A percentile compares a stretch with the other conserved stretches of the same genome.
phyloP scores from a whole-genome alignment of 2,888 invertebrate species.

The Pseudococcus longispinus region DNA sequence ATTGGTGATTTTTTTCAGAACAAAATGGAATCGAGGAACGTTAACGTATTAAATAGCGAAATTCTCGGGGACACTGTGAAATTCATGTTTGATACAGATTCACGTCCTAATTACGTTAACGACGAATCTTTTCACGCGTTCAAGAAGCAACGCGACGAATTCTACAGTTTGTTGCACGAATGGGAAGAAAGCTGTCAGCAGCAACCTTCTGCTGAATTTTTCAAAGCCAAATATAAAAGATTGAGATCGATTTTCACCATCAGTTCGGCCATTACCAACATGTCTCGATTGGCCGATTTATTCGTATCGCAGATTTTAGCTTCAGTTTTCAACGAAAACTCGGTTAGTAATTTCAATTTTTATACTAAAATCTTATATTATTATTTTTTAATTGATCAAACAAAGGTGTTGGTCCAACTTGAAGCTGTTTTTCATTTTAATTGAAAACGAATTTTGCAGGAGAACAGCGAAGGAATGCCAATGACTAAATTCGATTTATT shows the following conservation, averaged over 20 bases:
- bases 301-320: slow-evolving; percentile 52
- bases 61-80: slow-evolving; percentile 46
- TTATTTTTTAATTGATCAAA: not conserved
- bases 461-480: slow-evolving; percentile 38
- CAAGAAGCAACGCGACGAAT: slow-evolving; percentile 52
- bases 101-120: slow-evolving; percentile 43
- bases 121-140: slow-evolving; percentile 46
- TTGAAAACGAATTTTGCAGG: slow-evolving; percentile 5
- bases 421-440: not conserved
- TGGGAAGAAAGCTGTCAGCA: slow-evolving; percentile 33
- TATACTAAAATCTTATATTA: not conserved
- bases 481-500: slow-evolving; percentile 45
- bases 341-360: slow-evolving; percentile 38
- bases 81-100: slow-evolving; percentile 51
- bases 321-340: slow-evolving; percentile 51
- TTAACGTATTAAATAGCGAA: slow-evolving; percentile 43
- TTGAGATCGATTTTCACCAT: slow-evolving; percentile 39
- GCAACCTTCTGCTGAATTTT: slow-evolving; percentile 47
- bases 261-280: slow-evolving; percentile 38
- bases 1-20: slow-evolving; percentile 1
- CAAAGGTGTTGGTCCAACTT: not conserved
- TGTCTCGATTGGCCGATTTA: slow-evolving; percentile 49
- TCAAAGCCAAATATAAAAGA: slow-evolving; percentile 42
- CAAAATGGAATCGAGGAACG: not conserved
- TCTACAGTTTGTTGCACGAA: slow-evolving; percentile 47